Evolutionary conservation across 2,797 vertebrate genomes (phyloP).

Genomic region (Acipenser transmontanus): DNA sequence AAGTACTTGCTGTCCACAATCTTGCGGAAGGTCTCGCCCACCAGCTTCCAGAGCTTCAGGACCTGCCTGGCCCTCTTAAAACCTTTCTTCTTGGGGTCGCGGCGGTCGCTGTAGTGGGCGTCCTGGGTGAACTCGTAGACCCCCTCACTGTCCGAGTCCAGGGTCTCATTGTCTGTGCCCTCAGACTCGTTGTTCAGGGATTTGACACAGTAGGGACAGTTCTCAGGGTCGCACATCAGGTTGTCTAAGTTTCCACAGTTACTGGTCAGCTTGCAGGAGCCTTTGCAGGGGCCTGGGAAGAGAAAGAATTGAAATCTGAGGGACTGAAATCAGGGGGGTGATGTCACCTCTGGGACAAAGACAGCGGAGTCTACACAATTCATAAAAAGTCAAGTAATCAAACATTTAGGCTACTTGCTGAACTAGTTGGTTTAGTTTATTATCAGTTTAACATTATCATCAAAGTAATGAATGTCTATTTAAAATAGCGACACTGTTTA

Average conservation of each 20-base stretch:
- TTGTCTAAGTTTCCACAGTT: slow-evolving; percentile 69
- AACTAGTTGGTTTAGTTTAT: no score
- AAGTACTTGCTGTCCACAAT: slow-evolving; percentile 90
- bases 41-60: slow-evolving; percentile 79
- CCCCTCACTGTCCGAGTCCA: slow-evolving; percentile 84
- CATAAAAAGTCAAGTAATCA: no score
- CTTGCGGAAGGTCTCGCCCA: slow-evolving; percentile 84
- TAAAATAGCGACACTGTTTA: no score
- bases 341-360: no score
- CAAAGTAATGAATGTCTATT: no score
- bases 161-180: slow-evolving; percentile 63
- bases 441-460: no score
- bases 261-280: slow-evolving; percentile 72
- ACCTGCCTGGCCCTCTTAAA: slow-evolving; percentile 49
- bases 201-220: slow-evolving; percentile 83
- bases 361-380: no score
- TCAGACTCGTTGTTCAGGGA: slow-evolving; percentile 62
- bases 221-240: slow-evolving; percentile 69
- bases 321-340: slow-evolving; percentile 12
- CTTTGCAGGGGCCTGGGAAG: slow-evolving; percentile 60
- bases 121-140: slow-evolving; percentile 90
- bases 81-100: slow-evolving; percentile 63
- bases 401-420: no score
- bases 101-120: slow-evolving; percentile 60
- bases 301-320: not conserved